Evolutionary conservation across 2,113 vertebrate species (phyloP), one percentile per base, ranked within the genome.

Genomic region (Dolichotis patagonum): DNA sequence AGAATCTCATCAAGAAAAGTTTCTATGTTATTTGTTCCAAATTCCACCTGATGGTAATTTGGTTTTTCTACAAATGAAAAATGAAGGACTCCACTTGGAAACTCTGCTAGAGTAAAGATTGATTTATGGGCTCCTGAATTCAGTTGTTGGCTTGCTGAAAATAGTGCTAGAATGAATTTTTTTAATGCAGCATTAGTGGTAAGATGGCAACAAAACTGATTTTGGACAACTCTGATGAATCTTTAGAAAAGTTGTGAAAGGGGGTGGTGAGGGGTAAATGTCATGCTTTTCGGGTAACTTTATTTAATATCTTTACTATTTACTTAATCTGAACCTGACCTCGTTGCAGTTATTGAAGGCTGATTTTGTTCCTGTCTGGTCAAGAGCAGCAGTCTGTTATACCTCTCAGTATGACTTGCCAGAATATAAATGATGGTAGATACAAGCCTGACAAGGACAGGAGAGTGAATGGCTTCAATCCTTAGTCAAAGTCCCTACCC

Each of bases 261-360:
- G 90, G 14, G 9, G 17, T 60, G 20, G 32, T 20, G 20, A 88
- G 28, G 38, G 17, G 7, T 7, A 35, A 62, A 85, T 95, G 41
- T 5, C 77, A 85, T 49, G 85, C 3, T 54, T 20, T 86, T 87
- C 32, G 9, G 80, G 65, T 75, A 26, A 94, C n/a, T 92, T 90
- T 78, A 71, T 78, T 58, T 81, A 54, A 67, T 63, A 86, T 62
- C 60, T 60, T 11, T 30, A 28, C 85, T 88, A 58, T 88, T 90
- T 97, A 24, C 82, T 75, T 91, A 46, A 84, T 87, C 84, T 28
- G 63, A 84, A 22, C 7, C 90, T 91, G 80, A 91, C 60, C 58
- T 78, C n/a, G 12, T 46, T 24, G 38, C 60, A n/a, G 20, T 63
- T 83, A 80, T 10, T 65, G 38, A 80, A 95, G 90, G 80, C 20